A percentile compares a stretch with the other conserved stretches of the same genome.
These are phyloP conservation scores for Drosophila nigrodunni DNA, from an alignment of 1,140 invertebrate genomes.

Conservation along the genomic window DNA sequence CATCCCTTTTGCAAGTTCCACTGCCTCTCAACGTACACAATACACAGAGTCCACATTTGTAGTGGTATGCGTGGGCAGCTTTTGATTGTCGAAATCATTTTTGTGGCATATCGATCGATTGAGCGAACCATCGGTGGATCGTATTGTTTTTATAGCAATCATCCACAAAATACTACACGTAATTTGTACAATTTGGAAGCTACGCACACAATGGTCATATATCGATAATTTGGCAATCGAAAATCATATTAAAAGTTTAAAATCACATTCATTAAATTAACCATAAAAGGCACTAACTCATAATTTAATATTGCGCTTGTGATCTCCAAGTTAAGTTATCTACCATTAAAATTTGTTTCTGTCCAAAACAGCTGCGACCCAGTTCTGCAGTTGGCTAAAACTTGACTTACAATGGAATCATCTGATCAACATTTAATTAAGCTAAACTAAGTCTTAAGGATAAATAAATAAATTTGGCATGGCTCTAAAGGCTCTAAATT, in stretches of 20 bases:
- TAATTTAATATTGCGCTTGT: not conserved
- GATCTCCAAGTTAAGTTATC: not conserved
- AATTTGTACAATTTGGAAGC: slow-evolving; percentile 42
- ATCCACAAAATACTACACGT: slow-evolving; percentile 3
- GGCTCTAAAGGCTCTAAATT: too few relatives aligned
- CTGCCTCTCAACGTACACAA: slow-evolving; percentile 21
- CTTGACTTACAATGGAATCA: not conserved
- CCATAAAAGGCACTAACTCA: slow-evolving; percentile 4
- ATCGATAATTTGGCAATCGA: slow-evolving; percentile 28
- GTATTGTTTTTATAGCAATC: slow-evolving; percentile 34
- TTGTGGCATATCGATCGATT: slow-evolving; percentile 7
- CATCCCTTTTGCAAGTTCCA: slow-evolving; percentile 14
- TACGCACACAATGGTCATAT: slow-evolving; percentile 39
- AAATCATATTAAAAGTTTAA: slow-evolving; percentile 38
- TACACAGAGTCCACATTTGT: not conserved
- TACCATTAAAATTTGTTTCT: not conserved
- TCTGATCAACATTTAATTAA: not conserved
- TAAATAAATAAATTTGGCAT: too few relatives aligned
- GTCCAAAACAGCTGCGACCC: not conserved
- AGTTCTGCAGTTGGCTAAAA: not conserved
- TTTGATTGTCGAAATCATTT: slow-evolving; percentile 51
- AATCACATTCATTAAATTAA: slow-evolving; percentile 48
- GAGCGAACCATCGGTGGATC: slow-evolving; percentile 14
- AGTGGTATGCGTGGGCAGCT: slow-evolving; percentile 41
- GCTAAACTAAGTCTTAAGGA: too few relatives aligned